phyloP scores from a whole-genome alignment of 2,113 vertebrate genomes.

The Psophia crepitans region DNA sequence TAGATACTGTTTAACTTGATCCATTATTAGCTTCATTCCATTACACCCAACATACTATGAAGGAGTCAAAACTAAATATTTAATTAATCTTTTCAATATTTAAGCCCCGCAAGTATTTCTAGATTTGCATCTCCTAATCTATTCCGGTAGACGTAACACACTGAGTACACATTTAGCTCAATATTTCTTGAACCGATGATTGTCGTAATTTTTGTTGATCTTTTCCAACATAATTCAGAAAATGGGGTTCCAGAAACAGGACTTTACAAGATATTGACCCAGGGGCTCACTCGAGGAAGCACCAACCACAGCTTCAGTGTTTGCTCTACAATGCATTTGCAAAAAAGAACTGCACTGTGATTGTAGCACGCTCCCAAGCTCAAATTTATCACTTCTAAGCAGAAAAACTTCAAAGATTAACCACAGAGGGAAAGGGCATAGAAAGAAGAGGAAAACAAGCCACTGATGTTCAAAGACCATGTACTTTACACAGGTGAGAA shows the following conservation, averaged over 20 bases:
- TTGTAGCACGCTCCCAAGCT: background rate
- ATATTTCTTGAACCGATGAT: background rate
- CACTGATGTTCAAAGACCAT: background rate
- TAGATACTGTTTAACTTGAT: background rate
- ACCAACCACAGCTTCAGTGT: background rate
- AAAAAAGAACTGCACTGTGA: background rate
- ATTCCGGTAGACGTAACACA: background rate
- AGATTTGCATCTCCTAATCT: constrained; percentile 1
- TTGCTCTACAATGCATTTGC: background rate
- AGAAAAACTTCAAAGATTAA: background rate
- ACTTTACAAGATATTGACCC: background rate
- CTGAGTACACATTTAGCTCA: background rate
- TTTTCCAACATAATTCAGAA: background rate
- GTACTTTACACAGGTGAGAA: background rate
- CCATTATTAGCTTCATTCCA: background rate
- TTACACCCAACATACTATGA: background rate
- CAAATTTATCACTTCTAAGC: background rate
- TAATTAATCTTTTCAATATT: constrained; percentile 6
- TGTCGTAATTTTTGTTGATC: background rate
- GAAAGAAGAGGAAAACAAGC: background rate
- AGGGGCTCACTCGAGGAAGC: background rate
- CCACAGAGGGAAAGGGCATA: background rate
- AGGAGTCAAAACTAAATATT: constrained; percentile 15
- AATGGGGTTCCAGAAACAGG: background rate
- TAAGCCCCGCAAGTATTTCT: background rate